Evolutionary conservation across 2,797 vertebrate genomes (phyloP).

Genomic region (Melanotaenia parkinsoni): DNA sequence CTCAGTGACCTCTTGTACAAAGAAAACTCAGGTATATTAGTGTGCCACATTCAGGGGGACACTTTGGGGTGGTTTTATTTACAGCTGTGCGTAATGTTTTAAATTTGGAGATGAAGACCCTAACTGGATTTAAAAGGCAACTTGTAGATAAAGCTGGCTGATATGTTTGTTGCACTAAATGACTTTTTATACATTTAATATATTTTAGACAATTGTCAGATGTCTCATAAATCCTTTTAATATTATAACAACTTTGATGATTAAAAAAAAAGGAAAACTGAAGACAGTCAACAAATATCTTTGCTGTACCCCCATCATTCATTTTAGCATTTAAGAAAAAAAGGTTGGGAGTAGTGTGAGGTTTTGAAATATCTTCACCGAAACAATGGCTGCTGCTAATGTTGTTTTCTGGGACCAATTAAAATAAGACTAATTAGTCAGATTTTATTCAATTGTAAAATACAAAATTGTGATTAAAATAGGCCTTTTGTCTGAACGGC

Average conservation of each 20-base stretch:
- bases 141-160: neutral
- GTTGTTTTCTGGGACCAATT: too few species aligned
- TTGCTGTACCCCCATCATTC: too few species aligned
- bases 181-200: too few species aligned
- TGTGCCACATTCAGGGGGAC: neutral
- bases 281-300: too few species aligned
- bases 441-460: neutral
- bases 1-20: slow-evolving; percentile 91
- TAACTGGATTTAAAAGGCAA: neutral
- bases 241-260: too few species aligned
- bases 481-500: too few species aligned
- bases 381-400: neutral
- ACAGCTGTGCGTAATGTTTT: neutral
- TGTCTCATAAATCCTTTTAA: neutral
- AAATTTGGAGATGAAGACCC: neutral
- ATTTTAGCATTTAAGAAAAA: too few species aligned
- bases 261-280: too few species aligned
- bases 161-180: neutral
- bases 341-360: neutral
- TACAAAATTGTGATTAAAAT: neutral
- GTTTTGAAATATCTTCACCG: neutral
- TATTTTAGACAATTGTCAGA: neutral
- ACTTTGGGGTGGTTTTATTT: neutral
- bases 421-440: too few species aligned
- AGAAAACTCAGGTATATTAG: slow-evolving; percentile 86